Conservation (phyloP, 2,888 invertebrate genomes). For the Polydrusus tereticollis region DNA sequence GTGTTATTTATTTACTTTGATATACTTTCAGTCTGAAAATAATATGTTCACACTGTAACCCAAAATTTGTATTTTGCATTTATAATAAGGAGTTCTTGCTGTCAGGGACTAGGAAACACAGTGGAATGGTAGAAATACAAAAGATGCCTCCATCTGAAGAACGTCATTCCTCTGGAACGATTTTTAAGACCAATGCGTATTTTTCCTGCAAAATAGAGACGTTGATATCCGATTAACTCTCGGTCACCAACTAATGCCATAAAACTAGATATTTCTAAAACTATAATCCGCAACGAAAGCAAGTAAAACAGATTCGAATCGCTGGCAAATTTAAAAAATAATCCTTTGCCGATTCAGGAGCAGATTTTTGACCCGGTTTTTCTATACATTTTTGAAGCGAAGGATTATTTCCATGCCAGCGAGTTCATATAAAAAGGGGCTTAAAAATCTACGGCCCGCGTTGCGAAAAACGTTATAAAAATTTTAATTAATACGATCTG, state of each 20-base stretch:
- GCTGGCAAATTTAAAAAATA: constrained; percentile 23
- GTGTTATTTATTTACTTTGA: too few relatives aligned
- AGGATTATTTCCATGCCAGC: constrained; percentile 31
- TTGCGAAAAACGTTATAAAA: constrained; percentile 42
- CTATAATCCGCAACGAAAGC: constrained; percentile 5
- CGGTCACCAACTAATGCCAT: neutral
- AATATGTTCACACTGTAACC: too few relatives aligned
- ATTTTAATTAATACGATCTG: constrained; percentile 49
- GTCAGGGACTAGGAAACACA: too few relatives aligned
- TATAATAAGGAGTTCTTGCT: too few relatives aligned
- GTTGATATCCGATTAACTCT: neutral
- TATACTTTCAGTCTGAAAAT: too few relatives aligned
- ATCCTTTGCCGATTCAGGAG: constrained; percentile 32
- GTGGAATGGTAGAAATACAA: too few relatives aligned
- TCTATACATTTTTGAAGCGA: constrained; percentile 35
- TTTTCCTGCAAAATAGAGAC: neutral
- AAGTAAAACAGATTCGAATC: constrained; percentile 18
- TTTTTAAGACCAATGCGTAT: neutral
- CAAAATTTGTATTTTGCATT: too few relatives aligned
- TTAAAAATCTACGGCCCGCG: constrained; percentile 38
- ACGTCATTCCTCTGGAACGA: neutral
- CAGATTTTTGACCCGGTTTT: constrained; percentile 41
- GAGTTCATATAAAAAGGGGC: constrained; percentile 35
- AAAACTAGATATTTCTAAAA: constrained; percentile 4
- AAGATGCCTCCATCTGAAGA: neutral